A percentile compares a stretch with the other conserved stretches of the same genome.
Conservation (phyloP, 2,113 vertebrate species). For the Tympanuchus pallidicinctus region DNA sequence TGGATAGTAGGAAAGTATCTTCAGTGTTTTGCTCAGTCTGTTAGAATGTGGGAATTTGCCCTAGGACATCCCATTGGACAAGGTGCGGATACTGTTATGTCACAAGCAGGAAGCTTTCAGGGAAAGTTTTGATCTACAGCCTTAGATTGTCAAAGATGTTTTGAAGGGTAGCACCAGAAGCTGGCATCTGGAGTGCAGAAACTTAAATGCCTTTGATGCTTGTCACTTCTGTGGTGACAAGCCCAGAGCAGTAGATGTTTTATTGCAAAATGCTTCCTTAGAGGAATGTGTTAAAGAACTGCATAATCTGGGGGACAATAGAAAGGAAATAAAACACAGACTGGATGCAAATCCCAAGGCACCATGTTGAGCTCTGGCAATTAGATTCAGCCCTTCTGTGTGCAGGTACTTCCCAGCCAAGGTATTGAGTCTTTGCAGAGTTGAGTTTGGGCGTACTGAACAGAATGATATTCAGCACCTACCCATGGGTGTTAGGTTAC, state of each 20-base stretch:
- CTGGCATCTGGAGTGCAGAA: background rate
- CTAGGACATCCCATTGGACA: background rate
- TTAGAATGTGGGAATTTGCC: background rate
- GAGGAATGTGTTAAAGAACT: background rate
- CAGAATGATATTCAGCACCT: background rate
- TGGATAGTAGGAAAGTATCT: background rate
- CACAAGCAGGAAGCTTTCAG: background rate
- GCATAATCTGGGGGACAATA: background rate
- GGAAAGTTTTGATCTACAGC: background rate
- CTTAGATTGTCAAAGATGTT: background rate
- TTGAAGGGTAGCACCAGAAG: background rate
- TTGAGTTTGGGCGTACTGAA: background rate
- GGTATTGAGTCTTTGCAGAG: background rate
- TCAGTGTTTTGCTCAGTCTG: background rate
- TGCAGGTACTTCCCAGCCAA: background rate
- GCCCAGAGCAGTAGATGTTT: background rate
- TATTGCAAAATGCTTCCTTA: background rate
- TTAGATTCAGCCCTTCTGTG: background rate
- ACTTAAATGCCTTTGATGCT: background rate
- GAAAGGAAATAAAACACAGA: background rate
- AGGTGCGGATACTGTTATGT: background rate
- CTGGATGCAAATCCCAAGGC: background rate
- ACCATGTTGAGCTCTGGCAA: background rate
- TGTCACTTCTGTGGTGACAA: background rate
- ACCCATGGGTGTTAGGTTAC: background rate